Evolutionary conservation across 2,113 vertebrate genomes (phyloP), one percentile per base, ranked within the genome.

Genomic region (Phyllostomus discolor): DNA sequence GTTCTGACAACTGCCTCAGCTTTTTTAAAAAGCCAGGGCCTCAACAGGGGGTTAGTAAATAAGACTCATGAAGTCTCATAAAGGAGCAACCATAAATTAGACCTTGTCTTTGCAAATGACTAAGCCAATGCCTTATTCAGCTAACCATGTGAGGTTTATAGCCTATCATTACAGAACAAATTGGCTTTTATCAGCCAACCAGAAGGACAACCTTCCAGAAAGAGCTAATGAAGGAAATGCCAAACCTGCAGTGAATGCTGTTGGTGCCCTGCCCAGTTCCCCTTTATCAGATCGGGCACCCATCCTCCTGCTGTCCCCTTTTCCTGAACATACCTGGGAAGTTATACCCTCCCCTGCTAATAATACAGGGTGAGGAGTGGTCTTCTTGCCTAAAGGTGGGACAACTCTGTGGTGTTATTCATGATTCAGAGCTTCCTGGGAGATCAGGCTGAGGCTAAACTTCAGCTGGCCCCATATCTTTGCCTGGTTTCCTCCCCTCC

Each of bases 91-190:
- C 73, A 64, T 94, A 88, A 78, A 95, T 95, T 94, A 95, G 59
- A 82, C 33, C 46, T 82, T 79, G 69, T 73, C 79, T 94, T 94
- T 89, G 89, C 46, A 88, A 91, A 57, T 79, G 89, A 97, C 72
- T 73, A 95, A 84, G 76, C 48, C 46, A 28, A 76, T 11, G 33
- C 35, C 19, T 94, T 66, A 90, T 80, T 62, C 70, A 84, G 31
- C 31, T 52, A 59, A 38, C 35, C 31, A n/a, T 26, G 46, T 84
- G 95, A 96, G 76, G 52, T 90, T 88, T 66, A 79, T 33, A 76
- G 81, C 7, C 3, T 96, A n/a, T 92, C 89, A 96, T 93, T 96
- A 96, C 9, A 94, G 78, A 54, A 90, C 66, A 80, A 78, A 75
- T 43, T 86, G 50, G 64, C 88, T 92, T 96, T 95, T 62, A 62